Conservation (phyloP, 1,140 invertebrate genomes). For the Drosophila pandora region DNA sequence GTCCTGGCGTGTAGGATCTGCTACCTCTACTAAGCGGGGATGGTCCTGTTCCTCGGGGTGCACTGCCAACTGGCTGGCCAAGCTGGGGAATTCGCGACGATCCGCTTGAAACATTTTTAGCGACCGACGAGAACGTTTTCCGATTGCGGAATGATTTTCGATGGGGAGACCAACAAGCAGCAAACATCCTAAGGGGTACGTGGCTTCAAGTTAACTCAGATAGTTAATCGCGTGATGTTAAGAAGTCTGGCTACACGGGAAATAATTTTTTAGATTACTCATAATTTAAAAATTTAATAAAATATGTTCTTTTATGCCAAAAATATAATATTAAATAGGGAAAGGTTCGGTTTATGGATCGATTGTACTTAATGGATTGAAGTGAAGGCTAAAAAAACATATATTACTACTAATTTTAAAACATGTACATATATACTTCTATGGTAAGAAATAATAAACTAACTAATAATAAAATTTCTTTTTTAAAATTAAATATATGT, state of each 20-base stretch:
- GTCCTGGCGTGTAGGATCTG: conserved; percentile 31
- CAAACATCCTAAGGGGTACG: conserved; percentile 31
- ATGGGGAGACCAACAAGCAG: conserved; percentile 8
- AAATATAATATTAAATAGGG: too few species aligned
- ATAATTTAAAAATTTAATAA: not conserved
- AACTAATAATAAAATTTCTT: too few species aligned
- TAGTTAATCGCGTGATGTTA: conserved; percentile 43
- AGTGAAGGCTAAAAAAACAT: too few species aligned
- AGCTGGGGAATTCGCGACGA: conserved; percentile 3
- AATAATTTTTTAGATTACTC: not conserved
- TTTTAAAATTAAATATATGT: too few species aligned
- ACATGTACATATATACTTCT: too few species aligned
- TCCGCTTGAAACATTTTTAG: conserved; percentile 44
- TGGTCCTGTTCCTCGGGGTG: not conserved
- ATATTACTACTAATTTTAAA: too few species aligned
- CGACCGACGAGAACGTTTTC: conserved; percentile 39
- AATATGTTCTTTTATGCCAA: too few species aligned
- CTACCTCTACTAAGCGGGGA: conserved; percentile 35
- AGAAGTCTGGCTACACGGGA: conserved; percentile 4
- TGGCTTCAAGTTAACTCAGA: conserved; percentile 10
- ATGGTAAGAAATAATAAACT: too few species aligned
- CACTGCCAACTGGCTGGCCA: not conserved
- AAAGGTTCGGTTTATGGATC: too few species aligned
- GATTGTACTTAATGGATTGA: too few species aligned
- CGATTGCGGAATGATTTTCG: conserved; percentile 40